Conservation (phyloP, 2,888 invertebrate genomes). For the Plutella xylostella region DNA sequence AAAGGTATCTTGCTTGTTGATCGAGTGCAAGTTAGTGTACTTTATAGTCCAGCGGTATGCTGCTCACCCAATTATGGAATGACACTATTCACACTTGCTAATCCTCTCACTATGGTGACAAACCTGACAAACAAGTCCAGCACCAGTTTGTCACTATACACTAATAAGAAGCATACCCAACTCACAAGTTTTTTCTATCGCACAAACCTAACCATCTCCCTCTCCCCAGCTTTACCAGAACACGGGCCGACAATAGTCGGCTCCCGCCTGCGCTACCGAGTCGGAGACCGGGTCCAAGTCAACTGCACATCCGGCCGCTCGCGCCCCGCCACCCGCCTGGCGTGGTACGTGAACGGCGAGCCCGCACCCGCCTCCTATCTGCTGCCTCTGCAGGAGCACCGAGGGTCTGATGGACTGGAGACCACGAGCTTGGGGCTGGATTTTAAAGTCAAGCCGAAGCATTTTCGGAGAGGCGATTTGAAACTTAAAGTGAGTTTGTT, state of each 20-base stretch:
- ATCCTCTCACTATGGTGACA: too few relatives aligned
- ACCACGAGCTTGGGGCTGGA: constrained; percentile 82
- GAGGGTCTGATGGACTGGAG: constrained; percentile 75
- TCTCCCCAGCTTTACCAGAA: constrained; percentile 76
- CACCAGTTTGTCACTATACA: too few relatives aligned
- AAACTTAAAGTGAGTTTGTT: constrained; percentile 76
- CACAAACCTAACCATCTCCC: not conserved
- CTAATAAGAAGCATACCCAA: too few relatives aligned
- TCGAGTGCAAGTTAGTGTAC: too few relatives aligned
- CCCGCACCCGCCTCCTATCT: constrained; percentile 71
- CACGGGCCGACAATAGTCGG: constrained; percentile 86
- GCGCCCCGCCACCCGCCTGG: constrained; percentile 83
- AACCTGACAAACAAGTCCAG: too few relatives aligned
- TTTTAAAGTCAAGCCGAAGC: constrained; percentile 83
- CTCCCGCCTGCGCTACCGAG: constrained; percentile 83
- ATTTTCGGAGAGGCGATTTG: constrained; percentile 87
- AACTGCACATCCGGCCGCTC: constrained; percentile 88
- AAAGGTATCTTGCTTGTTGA: too few relatives aligned
- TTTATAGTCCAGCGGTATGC: too few relatives aligned
- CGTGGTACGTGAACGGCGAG: constrained; percentile 90
- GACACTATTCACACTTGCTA: too few relatives aligned
- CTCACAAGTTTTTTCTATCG: too few relatives aligned
- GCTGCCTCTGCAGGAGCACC: constrained; percentile 56
- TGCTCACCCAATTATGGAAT: too few relatives aligned
- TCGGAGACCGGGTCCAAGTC: constrained; percentile 83